Percentiles rank a stretch among this genome's conserved stretches.
Evolutionary conservation across 1,140 invertebrate species (phyloP).

Genomic region (Vanessa tameamea): DNA sequence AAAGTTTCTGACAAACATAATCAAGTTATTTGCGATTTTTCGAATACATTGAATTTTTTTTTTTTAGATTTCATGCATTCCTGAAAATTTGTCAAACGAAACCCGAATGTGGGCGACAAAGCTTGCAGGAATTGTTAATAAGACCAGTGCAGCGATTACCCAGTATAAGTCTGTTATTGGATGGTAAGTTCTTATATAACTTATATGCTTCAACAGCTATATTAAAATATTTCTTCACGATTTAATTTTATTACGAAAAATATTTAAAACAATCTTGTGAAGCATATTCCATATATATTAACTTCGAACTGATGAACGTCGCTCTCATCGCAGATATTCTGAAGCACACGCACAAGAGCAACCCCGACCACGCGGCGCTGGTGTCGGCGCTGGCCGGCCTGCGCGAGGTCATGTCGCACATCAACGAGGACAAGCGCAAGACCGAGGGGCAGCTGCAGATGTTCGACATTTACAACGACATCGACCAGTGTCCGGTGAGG

Average conservation of each 20-base stretch:
- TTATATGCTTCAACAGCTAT: not conserved
- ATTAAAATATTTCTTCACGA: too few relatives aligned
- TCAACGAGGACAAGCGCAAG: constrained; percentile 98
- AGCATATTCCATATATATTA: too few relatives aligned
- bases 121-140: constrained; percentile 96
- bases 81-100: constrained; percentile 96
- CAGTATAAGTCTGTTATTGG: constrained; percentile 95
- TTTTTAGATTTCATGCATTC: constrained; percentile 94
- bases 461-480: constrained; percentile 98
- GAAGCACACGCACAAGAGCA: constrained; percentile 93
- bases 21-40: too few relatives aligned
- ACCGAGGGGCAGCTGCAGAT: constrained; percentile 96
- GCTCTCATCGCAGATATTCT: constrained; percentile 86
- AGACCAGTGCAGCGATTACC: constrained; percentile 97
- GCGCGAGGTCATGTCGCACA: constrained; percentile 96
- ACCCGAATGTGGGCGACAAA: constrained; percentile 97
- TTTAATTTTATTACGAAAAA: too few relatives aligned
- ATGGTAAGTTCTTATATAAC: constrained; percentile 83
- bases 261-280: too few relatives aligned
- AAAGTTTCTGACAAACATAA: not conserved
- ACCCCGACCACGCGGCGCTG: constrained; percentile 91
- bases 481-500: constrained; percentile 95
- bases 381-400: constrained; percentile 92
- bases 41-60: constrained; percentile 2
- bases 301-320: too few relatives aligned